Evolutionary conservation across 2,797 vertebrate genomes (phyloP).

Genomic region (Epinephelus coioides): DNA sequence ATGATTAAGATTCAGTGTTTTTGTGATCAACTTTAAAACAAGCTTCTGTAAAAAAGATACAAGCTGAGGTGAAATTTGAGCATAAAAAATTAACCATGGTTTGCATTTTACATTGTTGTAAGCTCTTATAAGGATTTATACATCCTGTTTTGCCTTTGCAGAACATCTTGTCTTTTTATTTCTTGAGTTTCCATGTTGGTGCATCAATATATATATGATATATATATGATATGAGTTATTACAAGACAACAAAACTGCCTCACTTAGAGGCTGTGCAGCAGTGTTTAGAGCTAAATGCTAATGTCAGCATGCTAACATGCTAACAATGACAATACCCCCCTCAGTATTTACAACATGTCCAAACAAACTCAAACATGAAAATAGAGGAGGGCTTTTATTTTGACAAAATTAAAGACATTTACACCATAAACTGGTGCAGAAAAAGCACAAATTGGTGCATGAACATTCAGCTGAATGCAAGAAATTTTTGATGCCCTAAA

Average conservation of each 20-base stretch:
- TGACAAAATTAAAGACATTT: too few relatives aligned
- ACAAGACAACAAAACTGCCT: background rate
- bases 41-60: background rate
- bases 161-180: background rate
- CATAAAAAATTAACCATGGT: background rate
- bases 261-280: too few relatives aligned
- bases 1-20: background rate
- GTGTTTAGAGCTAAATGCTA: background rate
- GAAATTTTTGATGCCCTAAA: too few relatives aligned
- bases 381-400: too few relatives aligned
- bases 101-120: background rate
- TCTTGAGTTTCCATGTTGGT: background rate
- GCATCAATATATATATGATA: background rate
- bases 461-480: too few relatives aligned
- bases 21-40: background rate
- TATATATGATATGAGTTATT: conserved; percentile 6
- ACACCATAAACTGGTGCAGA: too few relatives aligned
- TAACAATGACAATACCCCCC: background rate
- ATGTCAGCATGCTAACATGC: background rate
- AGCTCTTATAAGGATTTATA: too few relatives aligned
- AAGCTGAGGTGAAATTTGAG: background rate
- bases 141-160: background rate
- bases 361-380: too few relatives aligned
- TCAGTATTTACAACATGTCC: too few relatives aligned
- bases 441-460: too few relatives aligned